These are phyloP conservation scores for Mimas tiliae DNA, from an alignment of 2,888 invertebrate genomes.

Conservation along the genomic window DNA sequence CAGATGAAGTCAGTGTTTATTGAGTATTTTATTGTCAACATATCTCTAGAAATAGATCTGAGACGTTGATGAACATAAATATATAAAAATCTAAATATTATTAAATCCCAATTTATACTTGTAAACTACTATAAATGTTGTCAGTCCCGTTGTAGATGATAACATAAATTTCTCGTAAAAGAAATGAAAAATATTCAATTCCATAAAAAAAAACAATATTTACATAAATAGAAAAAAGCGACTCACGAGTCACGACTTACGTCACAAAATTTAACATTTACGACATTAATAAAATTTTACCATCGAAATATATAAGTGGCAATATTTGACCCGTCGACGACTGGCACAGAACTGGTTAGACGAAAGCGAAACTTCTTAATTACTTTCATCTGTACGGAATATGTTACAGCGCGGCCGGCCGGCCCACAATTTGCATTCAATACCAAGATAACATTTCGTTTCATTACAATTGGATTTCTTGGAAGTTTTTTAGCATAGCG, in stretches of 20 bases:
- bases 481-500: background rate
- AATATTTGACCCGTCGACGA: constrained; percentile 5
- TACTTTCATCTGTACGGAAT: constrained; percentile 69
- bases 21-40: background rate
- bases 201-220: no score
- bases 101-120: no score
- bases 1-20: background rate
- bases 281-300: background rate
- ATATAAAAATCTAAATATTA: background rate
- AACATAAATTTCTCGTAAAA: no score
- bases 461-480: constrained; percentile 13
- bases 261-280: background rate
- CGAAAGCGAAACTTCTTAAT: constrained; percentile 74
- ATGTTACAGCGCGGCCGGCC: constrained; percentile 53
- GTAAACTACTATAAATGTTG: no score
- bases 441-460: constrained; percentile 26
- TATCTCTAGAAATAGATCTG: background rate
- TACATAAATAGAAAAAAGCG: background rate
- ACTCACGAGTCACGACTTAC: background rate
- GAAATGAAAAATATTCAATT: no score
- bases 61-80: constrained; percentile 11
- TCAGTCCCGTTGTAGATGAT: no score
- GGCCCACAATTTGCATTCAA: constrained; percentile 39
- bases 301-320: background rate
- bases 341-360: constrained; percentile 58